Conservation (phyloP, 2,113 vertebrate species). For the Misgurnus anguillicaudatus region DNA sequence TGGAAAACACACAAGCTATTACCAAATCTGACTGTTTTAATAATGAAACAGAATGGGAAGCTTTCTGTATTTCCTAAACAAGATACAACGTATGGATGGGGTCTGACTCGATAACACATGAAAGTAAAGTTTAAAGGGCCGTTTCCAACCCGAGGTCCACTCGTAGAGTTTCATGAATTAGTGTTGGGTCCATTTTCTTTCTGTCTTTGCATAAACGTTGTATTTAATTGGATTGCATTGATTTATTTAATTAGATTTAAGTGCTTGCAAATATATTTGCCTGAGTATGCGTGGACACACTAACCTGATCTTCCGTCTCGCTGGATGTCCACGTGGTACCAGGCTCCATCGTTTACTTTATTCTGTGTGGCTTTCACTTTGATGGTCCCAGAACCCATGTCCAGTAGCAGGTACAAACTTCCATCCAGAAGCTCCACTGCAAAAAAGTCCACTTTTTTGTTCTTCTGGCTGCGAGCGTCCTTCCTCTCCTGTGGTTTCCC, state of each 20-base stretch:
- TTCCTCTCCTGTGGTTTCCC: conserved; percentile 96
- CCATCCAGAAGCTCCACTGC: conserved; percentile 96
- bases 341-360: conserved; percentile 96
- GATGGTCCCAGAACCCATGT: conserved; percentile 98
- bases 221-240: no score
- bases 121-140: no score
- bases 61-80: not conserved
- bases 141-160: no score
- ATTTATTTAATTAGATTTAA: no score
- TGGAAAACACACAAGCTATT: conserved; percentile 24
- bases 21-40: conserved; percentile 22
- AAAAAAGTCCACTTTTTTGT: conserved; percentile 98
- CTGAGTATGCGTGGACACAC: conserved; percentile 32
- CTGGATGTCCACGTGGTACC: conserved; percentile 99
- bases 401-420: conserved; percentile 91
- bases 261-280: not conserved
- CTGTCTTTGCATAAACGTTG: no score
- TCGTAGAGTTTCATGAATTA: no score
- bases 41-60: conserved; percentile 18
- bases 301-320: conserved; percentile 94
- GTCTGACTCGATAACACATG: not conserved
- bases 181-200: no score
- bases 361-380: conserved; percentile 98
- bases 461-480: conserved; percentile 91
- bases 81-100: not conserved